Evolutionary conservation across 1,140 invertebrate species (phyloP), one percentile per base, ranked within the genome.

Genomic region (Condylostylus longicornis): DNA sequence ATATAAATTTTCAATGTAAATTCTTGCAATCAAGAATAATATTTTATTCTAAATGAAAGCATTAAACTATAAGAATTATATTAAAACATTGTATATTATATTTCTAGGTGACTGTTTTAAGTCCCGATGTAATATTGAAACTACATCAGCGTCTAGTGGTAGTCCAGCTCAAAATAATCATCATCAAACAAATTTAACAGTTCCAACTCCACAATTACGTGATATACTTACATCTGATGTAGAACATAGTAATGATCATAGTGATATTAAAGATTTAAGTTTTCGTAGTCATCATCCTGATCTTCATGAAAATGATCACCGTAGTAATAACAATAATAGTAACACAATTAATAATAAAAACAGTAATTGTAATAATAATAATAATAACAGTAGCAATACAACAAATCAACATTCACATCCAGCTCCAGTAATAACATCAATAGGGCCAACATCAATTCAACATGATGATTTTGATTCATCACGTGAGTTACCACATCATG

Each of bases 221-320:
- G 64, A 47, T 55, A 65, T 51, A 48, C 39, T 60, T 7, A 43
- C 52, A 29, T 60, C 58, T 1, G 52, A 57, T 36, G 48, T 64
- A 42, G 56, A 60, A 34, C 65, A 66, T 19, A 66, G 70, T 38
- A 66, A 68, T 44, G 72, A 70, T 35, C 90, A 93, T 64, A 93
- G 93, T 30, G 58, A 61, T 38, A 50, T 61, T 13, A 61, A 61
- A 37, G 58, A 61, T 41, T 38, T 61, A 30, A 61, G 58, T 37
- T 61, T 61, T 21, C 53, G 58, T 22, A 56, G 53, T 37, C 52
- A 54, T 44, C 41, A 54, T 29, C 57, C 55, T 35, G 56, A 60
- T 42, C 33, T 55, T 40, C 54, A 58, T 14, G 41, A 51, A 0
- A 42, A 27, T 33, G 31, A 14, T 35, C 18, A 40, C 41, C 1